Evolutionary conservation across 1,140 invertebrate genomes (phyloP), one percentile per base, ranked within the genome.

Genomic region (Drosophila bifasciata): DNA sequence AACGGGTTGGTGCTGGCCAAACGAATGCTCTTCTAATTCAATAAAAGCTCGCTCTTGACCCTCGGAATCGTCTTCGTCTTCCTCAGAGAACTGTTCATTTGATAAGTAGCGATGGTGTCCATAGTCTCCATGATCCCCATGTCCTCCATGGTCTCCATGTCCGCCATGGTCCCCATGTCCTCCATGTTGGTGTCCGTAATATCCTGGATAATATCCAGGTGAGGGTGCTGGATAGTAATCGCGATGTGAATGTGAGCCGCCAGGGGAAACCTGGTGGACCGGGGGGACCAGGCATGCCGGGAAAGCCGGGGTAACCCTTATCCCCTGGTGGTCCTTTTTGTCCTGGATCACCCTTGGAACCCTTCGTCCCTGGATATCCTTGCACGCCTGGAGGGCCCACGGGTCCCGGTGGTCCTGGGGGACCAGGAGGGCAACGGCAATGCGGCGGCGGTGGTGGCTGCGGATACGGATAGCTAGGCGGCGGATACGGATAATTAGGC

Each of bases 231-330:
- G 64, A 32, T 61, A 68, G 13, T 84, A 70, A 6, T 50, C 61
- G 36, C 68, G 67, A 17, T 73, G 1, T 13, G 11, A 36, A n/a
- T 50, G 76, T 15, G 58, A 32, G 6, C 83, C 70, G 6, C 83
- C 70, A 0, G 70, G 70, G 21, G 57, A 74, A n/a, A 2, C 91
- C 91, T n/a, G 84, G 77, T 0, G 72, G 48, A n/a, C n/a, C n/a
- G n/a, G n/a, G n/a, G n/a, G n/a, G n/a, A 1, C 81, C 78, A 6
- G 79, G 73, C 44, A 51, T n/a, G 21, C 67, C 78, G 1, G 79
- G 86, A 6, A 64, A 32, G 0, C 81, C 81, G 15, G 53, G 52
- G 39, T 69, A 52, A 1, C 90, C 90, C 49, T 81, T 89, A 1
- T 61, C 76, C 6, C 90, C 90, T 11, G 15, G 5, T 1, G 28